Evolutionary conservation across 1,140 invertebrate species (phyloP).

Genomic region (Heliconius melpomene): DNA sequence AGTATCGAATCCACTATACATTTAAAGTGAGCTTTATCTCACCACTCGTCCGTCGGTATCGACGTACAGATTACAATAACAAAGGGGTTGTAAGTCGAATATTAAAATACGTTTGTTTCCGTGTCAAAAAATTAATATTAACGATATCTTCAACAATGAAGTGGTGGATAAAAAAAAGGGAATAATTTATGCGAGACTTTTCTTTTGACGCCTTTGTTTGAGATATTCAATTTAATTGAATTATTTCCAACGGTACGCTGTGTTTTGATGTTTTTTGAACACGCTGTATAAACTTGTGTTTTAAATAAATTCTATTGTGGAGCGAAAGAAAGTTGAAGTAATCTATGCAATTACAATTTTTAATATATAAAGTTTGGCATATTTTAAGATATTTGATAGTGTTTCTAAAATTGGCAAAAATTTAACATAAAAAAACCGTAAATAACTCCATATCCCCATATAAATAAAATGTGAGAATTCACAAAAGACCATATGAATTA

Average conservation of each 20-base stretch:
- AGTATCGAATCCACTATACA: neutral
- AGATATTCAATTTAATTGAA: constrained; percentile 70
- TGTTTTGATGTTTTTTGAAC: constrained; percentile 24
- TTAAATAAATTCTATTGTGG: neutral
- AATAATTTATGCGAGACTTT: constrained; percentile 70
- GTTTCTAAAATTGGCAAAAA: too few relatives aligned
- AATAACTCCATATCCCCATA: neutral
- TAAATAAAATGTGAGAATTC: neutral
- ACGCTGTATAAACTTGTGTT: constrained; percentile 7
- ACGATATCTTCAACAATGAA: constrained; percentile 71
- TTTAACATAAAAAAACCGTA: neutral
- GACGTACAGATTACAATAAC: constrained; percentile 59
- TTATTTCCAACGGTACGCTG: constrained; percentile 43
- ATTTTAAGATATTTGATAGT: too few relatives aligned
- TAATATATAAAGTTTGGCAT: neutral
- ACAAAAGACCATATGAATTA: neutral
- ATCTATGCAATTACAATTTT: neutral
- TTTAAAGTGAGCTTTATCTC: neutral
- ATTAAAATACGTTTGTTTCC: constrained; percentile 67
- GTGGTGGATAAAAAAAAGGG: constrained; percentile 49
- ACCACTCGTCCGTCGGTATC: constrained; percentile 28
- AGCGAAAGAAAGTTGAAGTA: neutral
- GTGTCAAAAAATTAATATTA: constrained; percentile 76
- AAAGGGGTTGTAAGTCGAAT: constrained; percentile 59
- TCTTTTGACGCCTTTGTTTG: constrained; percentile 71